These are phyloP conservation scores for Urophycis tenuis DNA, from an alignment of 2,797 vertebrate species.

Conservation along the genomic window DNA sequence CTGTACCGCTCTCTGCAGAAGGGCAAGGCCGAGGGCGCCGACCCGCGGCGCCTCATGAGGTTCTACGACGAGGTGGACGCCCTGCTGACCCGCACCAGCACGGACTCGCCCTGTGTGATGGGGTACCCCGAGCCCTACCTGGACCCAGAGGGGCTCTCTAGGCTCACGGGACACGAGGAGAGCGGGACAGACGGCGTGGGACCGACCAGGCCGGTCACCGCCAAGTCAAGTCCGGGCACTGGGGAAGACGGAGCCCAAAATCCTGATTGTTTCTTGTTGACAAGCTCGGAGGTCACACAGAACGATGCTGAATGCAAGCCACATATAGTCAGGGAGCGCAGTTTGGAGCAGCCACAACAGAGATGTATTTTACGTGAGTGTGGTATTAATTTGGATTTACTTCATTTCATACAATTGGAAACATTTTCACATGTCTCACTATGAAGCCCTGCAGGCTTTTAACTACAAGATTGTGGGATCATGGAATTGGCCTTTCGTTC, in stretches of 20 bases:
- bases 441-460: not conserved
- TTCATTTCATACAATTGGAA: not conserved
- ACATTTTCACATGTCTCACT: not conserved
- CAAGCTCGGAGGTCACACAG: not conserved
- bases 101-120: conserved; percentile 9
- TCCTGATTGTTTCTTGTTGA: not conserved
- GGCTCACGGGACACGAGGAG: conserved; percentile 34
- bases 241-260: not conserved
- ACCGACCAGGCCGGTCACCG: too few relatives aligned
- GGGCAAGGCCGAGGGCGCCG: conserved; percentile 70
- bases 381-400: not conserved
- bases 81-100: conserved; percentile 67
- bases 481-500: not conserved
- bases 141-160: conserved; percentile 16
- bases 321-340: not conserved
- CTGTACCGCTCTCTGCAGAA: conserved; percentile 81
- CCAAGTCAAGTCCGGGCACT: not conserved
- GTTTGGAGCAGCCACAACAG: not conserved
- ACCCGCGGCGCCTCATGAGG: conserved; percentile 74
- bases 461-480: not conserved
- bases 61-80: conserved; percentile 82
- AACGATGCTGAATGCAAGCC: not conserved
- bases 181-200: conserved; percentile 21
- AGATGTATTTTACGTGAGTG: not conserved
- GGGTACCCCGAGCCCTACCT: conserved; percentile 30